These are phyloP conservation scores for Monomorium pharaonis DNA, from an alignment of 1,140 invertebrate species.

Conservation along the genomic window DNA sequence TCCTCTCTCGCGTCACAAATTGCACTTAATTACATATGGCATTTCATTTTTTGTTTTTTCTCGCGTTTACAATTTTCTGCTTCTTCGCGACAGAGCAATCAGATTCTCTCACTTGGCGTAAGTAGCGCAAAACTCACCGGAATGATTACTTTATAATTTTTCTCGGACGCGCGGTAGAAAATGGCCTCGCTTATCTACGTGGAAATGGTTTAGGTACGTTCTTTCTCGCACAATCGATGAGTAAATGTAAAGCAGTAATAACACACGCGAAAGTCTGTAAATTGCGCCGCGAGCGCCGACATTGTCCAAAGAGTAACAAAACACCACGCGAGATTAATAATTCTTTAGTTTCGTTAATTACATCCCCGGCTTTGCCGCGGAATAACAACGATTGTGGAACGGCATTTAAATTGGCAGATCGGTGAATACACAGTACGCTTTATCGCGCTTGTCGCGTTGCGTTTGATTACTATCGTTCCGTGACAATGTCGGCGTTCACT, in stretches of 20 bases:
- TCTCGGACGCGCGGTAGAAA: not conserved
- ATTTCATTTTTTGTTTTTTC: not conserved
- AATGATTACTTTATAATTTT: not conserved
- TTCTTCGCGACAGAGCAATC: not conserved
- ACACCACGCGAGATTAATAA: not conserved
- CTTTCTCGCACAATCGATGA: conserved; percentile 17
- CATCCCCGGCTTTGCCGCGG: not conserved
- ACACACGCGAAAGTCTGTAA: conserved; percentile 17
- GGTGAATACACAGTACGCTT: not conserved
- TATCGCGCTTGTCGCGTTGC: not conserved
- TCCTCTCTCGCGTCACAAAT: not conserved
- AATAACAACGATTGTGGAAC: not conserved
- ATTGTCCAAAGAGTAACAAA: conserved; percentile 20
- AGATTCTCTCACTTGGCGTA: not conserved
- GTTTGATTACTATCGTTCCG: not conserved
- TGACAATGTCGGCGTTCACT: conserved; percentile 26
- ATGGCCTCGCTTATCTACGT: conserved; percentile 44
- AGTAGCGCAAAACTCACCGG: not conserved
- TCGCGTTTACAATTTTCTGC: not conserved
- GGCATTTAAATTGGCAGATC: not conserved
- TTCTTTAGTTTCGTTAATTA: not conserved
- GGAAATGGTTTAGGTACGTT: conserved; percentile 34
- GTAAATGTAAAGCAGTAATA: conserved; percentile 30
- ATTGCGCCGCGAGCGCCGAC: conserved; percentile 32
- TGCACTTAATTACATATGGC: conserved; percentile 18